Evolutionary conservation across 2,888 invertebrate species (phyloP).

Genomic region (Clepsis dumicolana): DNA sequence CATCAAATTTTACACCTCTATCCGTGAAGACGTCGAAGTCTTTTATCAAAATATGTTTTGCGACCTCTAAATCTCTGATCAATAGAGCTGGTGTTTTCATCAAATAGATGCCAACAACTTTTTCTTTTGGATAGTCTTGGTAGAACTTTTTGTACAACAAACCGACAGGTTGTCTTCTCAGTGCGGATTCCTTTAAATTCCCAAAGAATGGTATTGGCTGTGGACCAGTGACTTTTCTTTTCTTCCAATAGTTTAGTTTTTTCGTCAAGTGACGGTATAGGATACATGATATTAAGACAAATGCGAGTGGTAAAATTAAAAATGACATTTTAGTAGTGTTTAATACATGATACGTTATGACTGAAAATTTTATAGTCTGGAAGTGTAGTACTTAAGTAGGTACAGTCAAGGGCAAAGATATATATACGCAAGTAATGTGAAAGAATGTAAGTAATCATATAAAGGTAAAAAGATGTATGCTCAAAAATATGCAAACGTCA

Average conservation of each 20-base stretch:
- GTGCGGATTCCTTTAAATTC: constrained; percentile 47
- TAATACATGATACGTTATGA: neutral
- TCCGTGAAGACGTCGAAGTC: constrained; percentile 46
- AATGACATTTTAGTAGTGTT: neutral
- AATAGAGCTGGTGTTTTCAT: constrained; percentile 43
- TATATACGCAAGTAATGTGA: no score
- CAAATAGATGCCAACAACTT: constrained; percentile 52
- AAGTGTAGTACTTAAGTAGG: neutral
- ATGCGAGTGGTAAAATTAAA: neutral
- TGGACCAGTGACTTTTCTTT: constrained; percentile 50
- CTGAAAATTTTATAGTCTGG: neutral
- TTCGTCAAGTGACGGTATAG: constrained; percentile 48
- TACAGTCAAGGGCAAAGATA: no score
- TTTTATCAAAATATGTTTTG: constrained; percentile 47
- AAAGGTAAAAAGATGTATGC: no score
- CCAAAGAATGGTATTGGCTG: constrained; percentile 52
- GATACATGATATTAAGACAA: neutral
- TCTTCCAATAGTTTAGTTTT: constrained; percentile 50
- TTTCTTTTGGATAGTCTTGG: constrained; percentile 51
- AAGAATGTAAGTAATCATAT: no score
- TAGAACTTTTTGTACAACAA: constrained; percentile 48
- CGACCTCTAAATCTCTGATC: constrained; percentile 46
- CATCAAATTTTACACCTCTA: constrained; percentile 35
- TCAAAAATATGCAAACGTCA: no score
- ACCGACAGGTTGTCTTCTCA: constrained; percentile 45